Evolutionary conservation across 2,888 invertebrate genomes (phyloP).

Genomic region (Bhutanitis thaidina): DNA sequence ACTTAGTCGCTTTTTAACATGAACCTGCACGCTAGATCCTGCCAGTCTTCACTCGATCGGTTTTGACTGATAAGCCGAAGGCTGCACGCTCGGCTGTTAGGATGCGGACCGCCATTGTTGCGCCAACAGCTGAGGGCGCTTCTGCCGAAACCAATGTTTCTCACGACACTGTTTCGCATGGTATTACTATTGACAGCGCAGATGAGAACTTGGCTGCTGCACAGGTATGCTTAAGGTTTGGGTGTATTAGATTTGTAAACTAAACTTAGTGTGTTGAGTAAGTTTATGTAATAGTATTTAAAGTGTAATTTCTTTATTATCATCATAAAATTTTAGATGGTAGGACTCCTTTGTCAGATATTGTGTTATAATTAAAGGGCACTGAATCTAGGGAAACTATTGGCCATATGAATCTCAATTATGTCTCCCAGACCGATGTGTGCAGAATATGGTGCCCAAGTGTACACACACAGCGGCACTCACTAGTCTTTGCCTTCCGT

Average conservation of each 20-base stretch:
- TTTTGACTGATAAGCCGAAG: constrained; percentile 34
- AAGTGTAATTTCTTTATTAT: too few species aligned
- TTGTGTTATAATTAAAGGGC: too few species aligned
- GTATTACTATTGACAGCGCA: neutral
- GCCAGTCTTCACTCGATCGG: constrained; percentile 39
- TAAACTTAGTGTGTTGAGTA: too few species aligned
- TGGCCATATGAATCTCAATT: too few species aligned
- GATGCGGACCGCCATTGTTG: constrained; percentile 32
- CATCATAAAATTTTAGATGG: too few species aligned
- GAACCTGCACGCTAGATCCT: constrained; percentile 56
- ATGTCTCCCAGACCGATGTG: too few species aligned
- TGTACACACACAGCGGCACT: too few species aligned
- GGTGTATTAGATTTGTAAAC: neutral
- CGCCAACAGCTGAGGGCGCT: neutral
- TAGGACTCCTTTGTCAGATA: too few species aligned
- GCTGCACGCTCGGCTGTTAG: constrained; percentile 38
- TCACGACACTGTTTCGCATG: neutral
- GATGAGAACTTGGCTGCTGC: neutral
- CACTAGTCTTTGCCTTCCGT: too few species aligned
- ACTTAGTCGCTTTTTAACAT: constrained; percentile 13
- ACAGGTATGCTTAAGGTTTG: constrained; percentile 1
- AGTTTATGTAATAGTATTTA: too few species aligned
- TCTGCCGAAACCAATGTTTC: neutral
- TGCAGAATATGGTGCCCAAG: too few species aligned
- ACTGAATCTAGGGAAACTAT: too few species aligned